phyloP scores from a whole-genome alignment of 2,888 invertebrate species.

The Agrotis puta region DNA sequence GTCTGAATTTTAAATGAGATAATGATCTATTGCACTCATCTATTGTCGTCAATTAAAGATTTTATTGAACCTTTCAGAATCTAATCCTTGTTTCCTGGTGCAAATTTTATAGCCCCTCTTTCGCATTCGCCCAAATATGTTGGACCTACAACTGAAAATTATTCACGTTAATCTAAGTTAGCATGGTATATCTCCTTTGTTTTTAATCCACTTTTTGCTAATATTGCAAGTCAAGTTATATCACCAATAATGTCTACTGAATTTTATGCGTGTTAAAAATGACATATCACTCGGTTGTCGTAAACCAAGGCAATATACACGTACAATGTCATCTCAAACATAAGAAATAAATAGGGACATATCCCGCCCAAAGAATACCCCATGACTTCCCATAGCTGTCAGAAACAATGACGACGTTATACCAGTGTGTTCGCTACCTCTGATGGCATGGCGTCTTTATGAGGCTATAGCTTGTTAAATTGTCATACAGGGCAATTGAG shows the following conservation, averaged over 20 bases:
- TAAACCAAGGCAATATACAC: background rate
- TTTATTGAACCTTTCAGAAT: too few relatives aligned
- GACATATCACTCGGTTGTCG: background rate
- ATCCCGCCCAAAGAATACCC: background rate
- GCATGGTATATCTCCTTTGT: too few relatives aligned
- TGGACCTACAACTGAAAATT: too few relatives aligned
- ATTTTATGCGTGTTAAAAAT: background rate
- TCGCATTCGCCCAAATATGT: too few relatives aligned
- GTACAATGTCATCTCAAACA: background rate
- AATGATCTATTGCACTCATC: too few relatives aligned
- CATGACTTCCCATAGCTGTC: conserved; percentile 52
- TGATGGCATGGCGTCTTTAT: conserved; percentile 27
- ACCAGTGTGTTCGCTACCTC: conserved; percentile 7
- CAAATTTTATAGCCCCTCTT: too few relatives aligned
- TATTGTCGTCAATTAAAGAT: too few relatives aligned
- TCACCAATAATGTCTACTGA: background rate
- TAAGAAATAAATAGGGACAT: conserved; percentile 2
- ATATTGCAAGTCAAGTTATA: too few relatives aligned
- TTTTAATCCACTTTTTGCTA: too few relatives aligned
- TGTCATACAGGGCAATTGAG: background rate
- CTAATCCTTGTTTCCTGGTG: too few relatives aligned
- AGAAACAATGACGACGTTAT: conserved; percentile 28
- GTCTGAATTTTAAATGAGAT: too few relatives aligned
- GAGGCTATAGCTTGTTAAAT: background rate
- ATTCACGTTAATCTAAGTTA: too few relatives aligned